Percentiles rank a stretch among this genome's conserved stretches.
phyloP scores from a whole-genome alignment of 2,797 vertebrate species.

The Lerista edwardsae region DNA sequence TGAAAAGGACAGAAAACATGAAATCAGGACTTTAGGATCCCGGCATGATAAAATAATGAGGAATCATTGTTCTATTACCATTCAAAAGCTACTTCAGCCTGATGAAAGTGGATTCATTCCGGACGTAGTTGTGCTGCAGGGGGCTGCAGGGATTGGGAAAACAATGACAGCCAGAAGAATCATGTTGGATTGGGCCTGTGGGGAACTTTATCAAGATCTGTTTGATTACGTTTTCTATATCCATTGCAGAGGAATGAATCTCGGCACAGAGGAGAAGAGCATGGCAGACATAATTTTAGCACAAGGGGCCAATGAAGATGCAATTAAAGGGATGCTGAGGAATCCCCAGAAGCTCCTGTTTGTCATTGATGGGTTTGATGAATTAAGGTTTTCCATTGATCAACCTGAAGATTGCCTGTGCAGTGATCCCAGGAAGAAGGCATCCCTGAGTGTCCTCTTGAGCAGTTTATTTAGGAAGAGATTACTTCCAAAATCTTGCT shows the following conservation, averaged over 20 bases:
- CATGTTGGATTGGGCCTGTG: slow-evolving; percentile 48
- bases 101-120: slow-evolving; percentile 3
- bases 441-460: slow-evolving; percentile 8
- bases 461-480: slow-evolving; percentile 52
- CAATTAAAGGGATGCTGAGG: background rate
- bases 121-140: slow-evolving; percentile 32
- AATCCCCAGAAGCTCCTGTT: slow-evolving; percentile 61
- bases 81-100: slow-evolving; percentile 22
- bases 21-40: background rate
- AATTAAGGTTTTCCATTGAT: slow-evolving; percentile 41
- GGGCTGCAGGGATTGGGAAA: slow-evolving; percentile 52
- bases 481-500: slow-evolving; percentile 5
- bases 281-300: background rate
- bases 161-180: slow-evolving; percentile 42
- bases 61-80: background rate
- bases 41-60: background rate
- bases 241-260: slow-evolving; percentile 28
- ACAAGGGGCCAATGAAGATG: background rate
- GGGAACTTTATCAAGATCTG: slow-evolving; percentile 23
- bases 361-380: slow-evolving; percentile 62
- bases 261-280: background rate
- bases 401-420: background rate
- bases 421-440: slow-evolving; percentile 33
- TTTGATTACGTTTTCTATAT: slow-evolving; percentile 45
- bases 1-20: background rate